phyloP scores from a whole-genome alignment of 2,888 invertebrate genomes.

The Globia sparganii region DNA sequence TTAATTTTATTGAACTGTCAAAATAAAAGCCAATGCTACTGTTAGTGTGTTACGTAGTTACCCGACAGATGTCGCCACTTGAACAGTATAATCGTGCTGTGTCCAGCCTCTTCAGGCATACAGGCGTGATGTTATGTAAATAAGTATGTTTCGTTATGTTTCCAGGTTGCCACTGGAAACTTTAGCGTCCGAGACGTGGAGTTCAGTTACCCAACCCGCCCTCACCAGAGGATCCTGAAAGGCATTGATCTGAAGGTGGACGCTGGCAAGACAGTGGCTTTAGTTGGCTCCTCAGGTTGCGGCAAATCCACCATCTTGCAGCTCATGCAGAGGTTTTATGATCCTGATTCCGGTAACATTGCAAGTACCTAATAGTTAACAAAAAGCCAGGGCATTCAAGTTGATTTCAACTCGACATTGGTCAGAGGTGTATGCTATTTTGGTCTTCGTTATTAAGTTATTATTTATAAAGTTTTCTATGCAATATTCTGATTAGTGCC shows the following conservation, averaged over 20 bases:
- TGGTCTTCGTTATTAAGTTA: not conserved
- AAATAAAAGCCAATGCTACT: no score
- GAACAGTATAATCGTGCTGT: not conserved
- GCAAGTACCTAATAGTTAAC: conserved; percentile 44
- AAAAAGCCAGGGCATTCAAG: not conserved
- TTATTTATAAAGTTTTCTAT: not conserved
- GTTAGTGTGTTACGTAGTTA: no score
- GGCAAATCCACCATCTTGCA: conserved; percentile 95
- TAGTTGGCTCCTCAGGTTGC: conserved; percentile 94
- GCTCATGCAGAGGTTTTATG: conserved; percentile 94
- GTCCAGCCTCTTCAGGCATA: not conserved
- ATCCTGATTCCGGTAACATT: conserved; percentile 92
- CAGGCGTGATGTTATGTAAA: no score
- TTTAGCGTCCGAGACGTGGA: conserved; percentile 92
- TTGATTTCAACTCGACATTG: not conserved
- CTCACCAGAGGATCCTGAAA: conserved; percentile 92
- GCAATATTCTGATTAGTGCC: not conserved
- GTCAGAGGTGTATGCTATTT: not conserved
- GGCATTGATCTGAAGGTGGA: conserved; percentile 92
- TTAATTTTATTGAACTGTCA: no score
- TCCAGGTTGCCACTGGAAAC: conserved; percentile 91
- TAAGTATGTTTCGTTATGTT: not conserved
- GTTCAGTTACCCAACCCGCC: conserved; percentile 95
- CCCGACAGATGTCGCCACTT: no score
- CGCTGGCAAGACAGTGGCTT: conserved; percentile 94